phyloP scores from a whole-genome alignment of 2,888 invertebrate species.

The Drosophila austrosaltans region DNA sequence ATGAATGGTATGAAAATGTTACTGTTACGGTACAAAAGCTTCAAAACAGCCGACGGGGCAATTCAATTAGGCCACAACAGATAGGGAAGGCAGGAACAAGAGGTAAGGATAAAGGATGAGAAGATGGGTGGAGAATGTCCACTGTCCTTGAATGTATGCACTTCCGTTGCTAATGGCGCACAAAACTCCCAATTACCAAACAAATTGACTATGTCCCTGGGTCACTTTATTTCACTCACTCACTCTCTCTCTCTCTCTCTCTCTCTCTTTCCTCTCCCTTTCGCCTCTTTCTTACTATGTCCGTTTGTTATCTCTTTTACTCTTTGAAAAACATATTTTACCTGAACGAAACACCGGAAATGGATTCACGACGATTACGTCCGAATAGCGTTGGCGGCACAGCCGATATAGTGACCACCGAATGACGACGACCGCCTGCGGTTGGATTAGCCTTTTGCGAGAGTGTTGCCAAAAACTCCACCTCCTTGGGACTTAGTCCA shows the following conservation, averaged over 20 bases:
- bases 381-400: constrained; percentile 92
- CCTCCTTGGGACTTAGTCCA: constrained; percentile 90
- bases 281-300: background rate
- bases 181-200: constrained; percentile 51
- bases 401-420: constrained; percentile 93
- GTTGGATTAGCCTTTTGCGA: constrained; percentile 87
- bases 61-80: constrained; percentile 59
- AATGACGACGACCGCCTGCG: constrained; percentile 91
- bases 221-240: constrained; percentile 6
- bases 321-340: constrained; percentile 36
- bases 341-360: constrained; percentile 89
- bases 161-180: constrained; percentile 50
- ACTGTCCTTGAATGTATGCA: constrained; percentile 12
- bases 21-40: constrained; percentile 59
- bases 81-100: constrained; percentile 15
- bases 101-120: constrained; percentile 8
- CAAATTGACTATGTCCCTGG: constrained; percentile 31
- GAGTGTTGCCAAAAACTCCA: constrained; percentile 93
- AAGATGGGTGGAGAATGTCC: background rate
- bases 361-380: constrained; percentile 91
- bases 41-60: constrained; percentile 50
- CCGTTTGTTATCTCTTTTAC: constrained; percentile 1
- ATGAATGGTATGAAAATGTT: constrained; percentile 48
- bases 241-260: background rate
- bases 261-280: constrained; percentile 5